Conservation (phyloP, 2,888 invertebrate genomes). For the Zygaena filipendulae region DNA sequence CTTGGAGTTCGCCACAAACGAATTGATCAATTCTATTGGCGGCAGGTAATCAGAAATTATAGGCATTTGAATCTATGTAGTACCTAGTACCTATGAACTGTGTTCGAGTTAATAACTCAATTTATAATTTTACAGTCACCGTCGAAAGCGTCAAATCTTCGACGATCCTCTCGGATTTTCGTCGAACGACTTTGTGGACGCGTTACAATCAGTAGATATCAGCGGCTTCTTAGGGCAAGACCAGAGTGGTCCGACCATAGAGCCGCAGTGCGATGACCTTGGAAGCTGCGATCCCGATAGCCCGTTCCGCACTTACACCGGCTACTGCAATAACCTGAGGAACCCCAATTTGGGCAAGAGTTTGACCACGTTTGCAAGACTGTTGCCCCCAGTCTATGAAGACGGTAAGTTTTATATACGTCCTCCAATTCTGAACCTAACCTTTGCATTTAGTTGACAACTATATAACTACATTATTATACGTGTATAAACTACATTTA, state of each 20-base stretch:
- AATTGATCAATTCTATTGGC: constrained; percentile 77
- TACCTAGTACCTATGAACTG: not conserved
- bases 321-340: constrained; percentile 88
- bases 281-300: constrained; percentile 77
- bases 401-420: constrained; percentile 72
- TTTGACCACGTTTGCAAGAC: constrained; percentile 84
- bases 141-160: constrained; percentile 80
- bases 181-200: constrained; percentile 77
- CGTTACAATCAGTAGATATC: constrained; percentile 83
- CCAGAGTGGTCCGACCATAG: constrained; percentile 68
- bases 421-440: too few relatives aligned
- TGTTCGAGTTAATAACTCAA: too few relatives aligned
- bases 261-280: constrained; percentile 77
- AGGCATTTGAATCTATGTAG: not conserved
- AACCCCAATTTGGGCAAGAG: constrained; percentile 87
- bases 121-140: constrained; percentile 35
- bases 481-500: too few relatives aligned
- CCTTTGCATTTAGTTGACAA: too few relatives aligned
- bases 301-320: constrained; percentile 80
- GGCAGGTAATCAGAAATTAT: constrained; percentile 49
- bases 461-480: too few relatives aligned
- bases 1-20: constrained; percentile 88
- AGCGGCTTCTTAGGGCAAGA: constrained; percentile 74
- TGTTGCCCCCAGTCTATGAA: constrained; percentile 88
- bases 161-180: constrained; percentile 62